A percentile compares a stretch with the other conserved stretches of the same genome.
phyloP scores from a whole-genome alignment of 1,140 invertebrate species.

The Drosophila jambulina region DNA sequence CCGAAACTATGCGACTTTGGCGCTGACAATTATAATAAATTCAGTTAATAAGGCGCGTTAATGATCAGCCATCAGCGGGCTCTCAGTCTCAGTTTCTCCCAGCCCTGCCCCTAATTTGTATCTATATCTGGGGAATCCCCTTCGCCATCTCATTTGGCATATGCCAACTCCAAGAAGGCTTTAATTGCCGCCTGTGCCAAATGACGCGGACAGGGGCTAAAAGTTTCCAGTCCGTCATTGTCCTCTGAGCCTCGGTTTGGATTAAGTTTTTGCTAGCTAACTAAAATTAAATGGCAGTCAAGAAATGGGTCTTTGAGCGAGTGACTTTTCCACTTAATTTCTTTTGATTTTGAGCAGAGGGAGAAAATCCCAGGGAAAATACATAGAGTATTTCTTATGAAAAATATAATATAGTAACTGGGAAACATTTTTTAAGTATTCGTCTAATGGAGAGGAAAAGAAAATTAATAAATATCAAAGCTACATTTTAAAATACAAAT shows the following conservation, averaged over 20 bases:
- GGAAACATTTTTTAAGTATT: too few relatives aligned
- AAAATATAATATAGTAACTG: not conserved
- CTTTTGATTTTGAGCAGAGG: not conserved
- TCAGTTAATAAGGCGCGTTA: constrained; percentile 80
- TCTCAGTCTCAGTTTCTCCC: constrained; percentile 24
- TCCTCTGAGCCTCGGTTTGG: constrained; percentile 24
- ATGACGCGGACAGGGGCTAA: constrained; percentile 34
- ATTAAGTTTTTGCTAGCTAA: constrained; percentile 31
- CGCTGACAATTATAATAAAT: constrained; percentile 79
- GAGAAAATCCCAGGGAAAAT: not conserved
- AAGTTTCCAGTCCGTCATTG: constrained; percentile 19
- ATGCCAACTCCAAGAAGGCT: constrained; percentile 40
- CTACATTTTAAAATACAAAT: too few relatives aligned
- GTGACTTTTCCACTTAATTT: constrained; percentile 25
- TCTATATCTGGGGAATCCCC: not conserved
- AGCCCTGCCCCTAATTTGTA: constrained; percentile 37
- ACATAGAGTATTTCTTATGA: not conserved
- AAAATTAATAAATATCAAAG: not conserved
- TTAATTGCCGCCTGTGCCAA: constrained; percentile 50
- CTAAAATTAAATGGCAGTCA: constrained; percentile 25
- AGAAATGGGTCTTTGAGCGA: constrained; percentile 4
- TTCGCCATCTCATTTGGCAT: constrained; percentile 13
- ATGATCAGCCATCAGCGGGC: constrained; percentile 72
- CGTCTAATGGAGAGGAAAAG: too few relatives aligned
- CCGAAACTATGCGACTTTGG: constrained; percentile 63